Evolutionary conservation across 1,140 invertebrate genomes (phyloP).

Genomic region (Drosophila mojavensis): DNA sequence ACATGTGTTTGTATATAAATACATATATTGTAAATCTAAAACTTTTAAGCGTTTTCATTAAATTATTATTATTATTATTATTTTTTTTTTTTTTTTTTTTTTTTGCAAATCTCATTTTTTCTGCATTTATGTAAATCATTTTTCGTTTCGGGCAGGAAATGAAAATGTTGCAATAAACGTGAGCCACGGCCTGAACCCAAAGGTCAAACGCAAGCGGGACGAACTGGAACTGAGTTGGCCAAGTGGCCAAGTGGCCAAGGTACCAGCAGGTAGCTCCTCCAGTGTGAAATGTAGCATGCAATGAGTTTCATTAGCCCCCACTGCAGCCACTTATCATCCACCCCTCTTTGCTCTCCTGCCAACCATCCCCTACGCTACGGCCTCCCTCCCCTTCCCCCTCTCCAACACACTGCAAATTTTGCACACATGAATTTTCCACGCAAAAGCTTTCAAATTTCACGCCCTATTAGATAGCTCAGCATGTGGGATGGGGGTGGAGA

Average conservation of each 20-base stretch:
- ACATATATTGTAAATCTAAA: too few relatives aligned
- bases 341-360: background rate
- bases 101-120: constrained; percentile 4
- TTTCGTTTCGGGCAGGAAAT: constrained; percentile 33
- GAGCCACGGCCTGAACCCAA: constrained; percentile 24
- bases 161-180: constrained; percentile 31
- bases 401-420: constrained; percentile 3
- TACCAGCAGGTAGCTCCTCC: background rate
- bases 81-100: too few relatives aligned
- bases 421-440: constrained; percentile 40
- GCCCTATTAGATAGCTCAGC: constrained; percentile 42
- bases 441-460: constrained; percentile 45
- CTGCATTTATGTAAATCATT: constrained; percentile 29
- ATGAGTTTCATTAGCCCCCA: constrained; percentile 30
- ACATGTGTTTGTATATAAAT: too few relatives aligned
- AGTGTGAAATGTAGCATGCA: constrained; percentile 15
- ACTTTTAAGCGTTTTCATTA: too few relatives aligned
- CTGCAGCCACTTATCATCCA: too few relatives aligned
- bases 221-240: constrained; percentile 16
- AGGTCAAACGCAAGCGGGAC: constrained; percentile 27
- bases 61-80: too few relatives aligned
- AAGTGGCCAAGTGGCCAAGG: constrained; percentile 17
- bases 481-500: background rate
- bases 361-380: background rate
- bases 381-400: background rate